Evolutionary conservation across 2,888 invertebrate species (phyloP), one percentile per base, ranked within the genome.

Genomic region (Drosophila formosana): DNA sequence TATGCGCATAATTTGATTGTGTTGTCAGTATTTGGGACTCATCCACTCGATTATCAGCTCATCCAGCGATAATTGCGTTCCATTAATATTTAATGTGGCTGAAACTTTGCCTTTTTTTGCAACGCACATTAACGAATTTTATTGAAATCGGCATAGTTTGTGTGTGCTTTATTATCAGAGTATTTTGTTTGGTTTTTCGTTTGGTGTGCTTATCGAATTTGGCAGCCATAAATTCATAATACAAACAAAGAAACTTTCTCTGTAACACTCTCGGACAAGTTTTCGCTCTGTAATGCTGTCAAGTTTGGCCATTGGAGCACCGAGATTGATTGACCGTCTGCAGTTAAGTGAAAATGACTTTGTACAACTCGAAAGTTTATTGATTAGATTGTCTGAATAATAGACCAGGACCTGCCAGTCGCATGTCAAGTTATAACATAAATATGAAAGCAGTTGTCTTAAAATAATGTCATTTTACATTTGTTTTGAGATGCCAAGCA

Each of bases 41-140:
- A 43, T 64, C 58, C 39, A 41, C 39, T 47, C 26, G 43, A 61
- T 66, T 76, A 67, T 66, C 52, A 49, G 25, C 43, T 34, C 43
- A 52, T 25, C 34, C 51, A 23, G 45, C 43, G 28, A 53, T 65
- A 64, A 75, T 67, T 49, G 50, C 52, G 30, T 37, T 53, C 32
- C 43, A 72, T 88, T 76, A 81, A 83, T 81, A 78, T 55, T 71
- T 78, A 71, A 87, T 81, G 66, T 60, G 30, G 45, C 55, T 43
- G 64, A 68, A 84, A 77, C 64, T 73, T 72, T 53, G 39, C 7
- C 4, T 7, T 47, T 56, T 11, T 8, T 5, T 52, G 4, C 6
- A 46, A n/a, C 55, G 52, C 56, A 65, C 62, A 63, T 62, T 75
- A 78, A 71, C 57, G 75, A 55, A 45, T 75, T 86, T 86, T 55